Base-by-base conservation (phyloP, 2,888 invertebrate species). In the Neoaliturus tenellus region DNA sequence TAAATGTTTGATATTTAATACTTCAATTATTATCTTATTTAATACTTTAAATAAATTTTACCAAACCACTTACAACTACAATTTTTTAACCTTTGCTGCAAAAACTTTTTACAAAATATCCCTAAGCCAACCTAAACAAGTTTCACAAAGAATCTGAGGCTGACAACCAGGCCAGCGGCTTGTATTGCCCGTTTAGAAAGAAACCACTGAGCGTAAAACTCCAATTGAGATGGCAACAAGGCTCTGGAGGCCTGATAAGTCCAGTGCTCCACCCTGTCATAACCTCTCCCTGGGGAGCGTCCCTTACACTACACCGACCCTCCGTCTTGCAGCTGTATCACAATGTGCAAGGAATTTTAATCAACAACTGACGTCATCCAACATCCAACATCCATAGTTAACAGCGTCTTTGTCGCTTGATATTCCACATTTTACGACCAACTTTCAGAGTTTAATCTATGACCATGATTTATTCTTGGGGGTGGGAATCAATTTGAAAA, bases 201-300 rank as follows among this genome's bases (percentile, higher is more conserved):
- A 12, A 39, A 39, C n/a, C 39, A 69, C 69, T 69, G 69, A 69
- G 69, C 23, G 39, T 69, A 69, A 69, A 69, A 69, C 35, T 69
- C 69, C 69, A 69, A 69, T 69, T 31, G 20, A 20, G 39, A 6
- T 8, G 5, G 48, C 48, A 48, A 75, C 75, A 75, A 48, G 75
- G 14, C 75, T 44, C 75, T 20, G 28, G 75, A 44, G 75, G 28
- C 44, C 4, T 48, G 75, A 75, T 75, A 75, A 75, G 75, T 69
- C 62, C 62, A 51, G 51, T 51, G n/a, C 31, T 20, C 17, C 71
- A 39, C 71, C 71, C 71, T 39, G 20, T 5, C 71, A 35, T 71
- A 41, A 71, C 41, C n/a, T 5, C 71, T 31, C 71, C 71, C 39
- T n/a, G 2, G n/a, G 71, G 71, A 20, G 1, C 14, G 31, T 67